Percentiles rank a stretch among this genome's conserved stretches.
Evolutionary conservation across 2,888 invertebrate genomes (phyloP).

Genomic region (Drosophila nr. fundita): DNA sequence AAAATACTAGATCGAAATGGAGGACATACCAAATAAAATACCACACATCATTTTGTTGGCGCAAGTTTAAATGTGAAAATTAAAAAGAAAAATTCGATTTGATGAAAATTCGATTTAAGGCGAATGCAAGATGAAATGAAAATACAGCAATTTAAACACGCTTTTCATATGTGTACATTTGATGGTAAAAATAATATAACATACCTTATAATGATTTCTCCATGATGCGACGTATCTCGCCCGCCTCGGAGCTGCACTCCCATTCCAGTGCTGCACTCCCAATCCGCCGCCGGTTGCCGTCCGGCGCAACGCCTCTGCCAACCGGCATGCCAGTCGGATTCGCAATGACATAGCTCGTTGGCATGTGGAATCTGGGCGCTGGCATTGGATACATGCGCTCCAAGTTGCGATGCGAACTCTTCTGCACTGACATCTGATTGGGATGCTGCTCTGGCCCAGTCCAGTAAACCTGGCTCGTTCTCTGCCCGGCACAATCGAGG

Average conservation of each 20-base stretch:
- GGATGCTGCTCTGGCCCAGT: conserved; percentile 71
- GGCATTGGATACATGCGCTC: conserved; percentile 69
- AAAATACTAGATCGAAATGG: background rate
- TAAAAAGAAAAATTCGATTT: background rate
- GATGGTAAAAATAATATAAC: background rate
- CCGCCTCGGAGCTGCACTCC: conserved; percentile 90
- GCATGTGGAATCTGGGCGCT: conserved; percentile 47
- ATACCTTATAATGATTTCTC: conserved; percentile 68
- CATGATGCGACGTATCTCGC: conserved; percentile 89
- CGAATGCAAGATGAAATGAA: background rate
- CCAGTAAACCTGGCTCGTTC: conserved; percentile 83
- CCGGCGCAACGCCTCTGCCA: conserved; percentile 41
- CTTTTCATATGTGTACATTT: too few relatives aligned
- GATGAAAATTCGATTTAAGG: background rate
- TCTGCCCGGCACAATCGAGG: conserved; percentile 79
- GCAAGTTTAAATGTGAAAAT: background rate
- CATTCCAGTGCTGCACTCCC: conserved; percentile 85
- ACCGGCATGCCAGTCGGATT: conserved; percentile 50
- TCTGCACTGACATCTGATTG: conserved; percentile 49
- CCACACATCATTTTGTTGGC: background rate
- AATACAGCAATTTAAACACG: background rate
- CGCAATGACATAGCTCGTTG: conserved; percentile 37
- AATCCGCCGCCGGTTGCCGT: conserved; percentile 30
- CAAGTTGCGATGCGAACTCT: conserved; percentile 69
- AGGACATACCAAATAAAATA: background rate